Evolutionary conservation across 2,888 invertebrate species (phyloP), one percentile per base, ranked within the genome.

Genomic region (Allophyes oxyacanthae): DNA sequence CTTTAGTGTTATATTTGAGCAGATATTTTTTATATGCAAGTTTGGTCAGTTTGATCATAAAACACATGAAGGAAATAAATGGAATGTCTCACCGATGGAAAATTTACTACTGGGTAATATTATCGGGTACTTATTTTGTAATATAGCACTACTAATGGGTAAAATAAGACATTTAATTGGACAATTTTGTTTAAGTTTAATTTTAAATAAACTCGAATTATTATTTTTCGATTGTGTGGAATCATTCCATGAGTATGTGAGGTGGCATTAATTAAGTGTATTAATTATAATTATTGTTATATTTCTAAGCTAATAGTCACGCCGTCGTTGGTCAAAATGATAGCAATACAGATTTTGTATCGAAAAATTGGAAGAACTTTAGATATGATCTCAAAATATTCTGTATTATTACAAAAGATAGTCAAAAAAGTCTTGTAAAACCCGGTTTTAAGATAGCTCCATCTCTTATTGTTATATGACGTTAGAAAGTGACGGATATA

Each of bases 21-120:
- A 52, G 68, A 75, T 81, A 77, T 81, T 79, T 80, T 82, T 82
- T 78, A 81, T 69, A 54, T 68, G 61, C 70, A 59, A 72, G 41
- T 59, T 62, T 58, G 57, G 56, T 65, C 60, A 57, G n/a, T n/a
- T n/a, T 38, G 6, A 42, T n/a, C n/a, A n/a, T n/a, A n/a, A n/a
- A n/a, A n/a, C n/a, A 10, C 13, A 8, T 20, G 43, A 48, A 48
- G 53, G 20, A 20, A 43, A 33, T 15, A 25, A 34, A 28, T 46
- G 38, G 28, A 33, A 52, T 32, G 42, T 64, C 41, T 66, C 70
- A 69, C 70, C 58, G 55, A 73, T 73, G 34, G 43, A 26, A 60
- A 50, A 11, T 63, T 46, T 53, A 56, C 55, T 50, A 40, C 55
- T 52, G 26, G 30, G 54, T 60, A 52, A 51, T 44, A 33, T 44